Evolutionary conservation across 2,888 invertebrate genomes (phyloP), one percentile per base, ranked within the genome.

Genomic region (Syrista parreyssii): DNA sequence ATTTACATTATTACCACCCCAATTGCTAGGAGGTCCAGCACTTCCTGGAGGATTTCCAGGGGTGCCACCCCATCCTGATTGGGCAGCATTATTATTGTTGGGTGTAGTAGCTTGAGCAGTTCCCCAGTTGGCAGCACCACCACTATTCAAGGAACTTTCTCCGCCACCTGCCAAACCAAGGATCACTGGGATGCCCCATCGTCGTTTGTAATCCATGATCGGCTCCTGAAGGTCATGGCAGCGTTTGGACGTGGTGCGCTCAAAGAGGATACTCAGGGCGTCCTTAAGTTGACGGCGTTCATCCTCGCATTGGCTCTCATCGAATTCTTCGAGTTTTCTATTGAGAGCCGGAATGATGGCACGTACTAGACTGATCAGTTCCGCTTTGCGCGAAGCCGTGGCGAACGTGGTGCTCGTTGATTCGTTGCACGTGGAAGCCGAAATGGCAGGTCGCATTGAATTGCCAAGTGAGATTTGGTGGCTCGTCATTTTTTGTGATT

Each of bases 61-160:
- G 77, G 90, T 88, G 81, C 92, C 91, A 83, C 93, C 93, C 93
- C 93, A 93, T 85, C 93, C 92, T 78, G 92, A 92, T 81, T 92
- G 89, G 74, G 88, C 88, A 11, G 93, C 93, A 88, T 94, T 94
- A 89, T 94, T 94, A 82, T 92, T 92, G 85, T 92, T 92, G 84
- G 93, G 92, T 89, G 94, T 94, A 86, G 95, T 94, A 69, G 95
- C 92, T 77, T 95, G 96, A 74, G 96, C 95, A 81, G 95, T 94
- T 85, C 96, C 96, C 96, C 96, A 96, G 84, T 95, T 96, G 79
- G 95, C 94, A 79, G 96, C 95, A 76, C 92, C 92, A 83, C 93
- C 93, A 80, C 94, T 95, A 90, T 95, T 96, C 87, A 96, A 93
- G 73, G 96, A 96, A 92, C 95, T 96, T 92, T 97, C 97, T 79